Base-by-base conservation (phyloP, 2,888 invertebrate genomes). In the Antheraea yamamai region DNA sequence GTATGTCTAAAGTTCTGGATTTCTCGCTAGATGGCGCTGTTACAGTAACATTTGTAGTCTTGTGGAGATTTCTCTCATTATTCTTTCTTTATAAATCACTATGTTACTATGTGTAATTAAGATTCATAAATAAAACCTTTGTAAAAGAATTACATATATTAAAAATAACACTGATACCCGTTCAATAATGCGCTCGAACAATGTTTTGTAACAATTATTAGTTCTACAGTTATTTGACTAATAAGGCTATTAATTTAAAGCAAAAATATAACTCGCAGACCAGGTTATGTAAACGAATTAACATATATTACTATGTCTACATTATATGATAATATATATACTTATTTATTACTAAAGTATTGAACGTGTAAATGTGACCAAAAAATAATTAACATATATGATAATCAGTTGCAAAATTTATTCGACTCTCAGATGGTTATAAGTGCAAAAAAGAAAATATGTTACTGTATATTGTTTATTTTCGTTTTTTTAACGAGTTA, bases 371-470 rank as follows among this genome's bases (percentile, higher is more conserved):
- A 72, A 14, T 61, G 30, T 30, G 6, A 12, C 51, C 74, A 23
- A 52, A 47, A 55, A 30, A 23, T 16, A 64, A 20, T 30, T 47
- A 74, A 61, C 61, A 23, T 71, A 74, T 4, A 35, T 35, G 55
- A 20, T 70, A 35, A 12, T 70, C 52, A 20, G 14, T 18, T 47
- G n/a, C 73, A 89, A 90, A 86, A 30, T 30, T 66, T 16, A 66
- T 66, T 16, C 30, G 26, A 66, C 64, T 30, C 64, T 66, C 93
- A 91, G 93, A 94, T 95, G 94, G 88, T 93, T 88, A 88, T 88
- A 87, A 88, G 86, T 88, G 89, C 87, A 81, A 88, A 88, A 82
- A 85, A 87, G 76, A 91, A 87, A 85, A 74, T 89, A 89, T 92
- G 92, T 78, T 92, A 87, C 88, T 85, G 86, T 78, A 84, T 81